Evolutionary conservation across 1,140 invertebrate genomes (phyloP).

Genomic region (Drosophila asahinai): DNA sequence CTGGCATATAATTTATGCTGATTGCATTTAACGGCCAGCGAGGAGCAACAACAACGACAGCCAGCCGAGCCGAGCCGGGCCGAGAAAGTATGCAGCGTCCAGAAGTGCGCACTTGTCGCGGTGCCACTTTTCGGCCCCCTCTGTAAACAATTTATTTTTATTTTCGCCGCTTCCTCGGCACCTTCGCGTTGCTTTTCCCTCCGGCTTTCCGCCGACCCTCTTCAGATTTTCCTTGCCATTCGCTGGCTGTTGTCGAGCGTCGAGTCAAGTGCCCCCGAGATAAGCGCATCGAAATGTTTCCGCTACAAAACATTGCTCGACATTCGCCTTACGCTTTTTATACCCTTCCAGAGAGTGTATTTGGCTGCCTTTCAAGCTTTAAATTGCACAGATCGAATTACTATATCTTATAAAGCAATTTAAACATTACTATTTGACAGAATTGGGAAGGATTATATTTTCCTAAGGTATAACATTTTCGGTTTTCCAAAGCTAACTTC

Average conservation of each 20-base stretch:
- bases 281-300: slow-evolving; percentile 75
- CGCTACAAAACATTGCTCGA: slow-evolving; percentile 51
- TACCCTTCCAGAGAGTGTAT: neutral
- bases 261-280: slow-evolving; percentile 72
- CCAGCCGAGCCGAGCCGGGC: slow-evolving; percentile 10
- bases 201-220: neutral
- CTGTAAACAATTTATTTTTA: slow-evolving; percentile 72
- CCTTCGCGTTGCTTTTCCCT: slow-evolving; percentile 24
- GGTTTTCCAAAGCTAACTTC: neutral
- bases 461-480: neutral
- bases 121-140: slow-evolving; percentile 35
- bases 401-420: neutral
- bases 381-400: neutral
- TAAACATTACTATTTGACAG: neutral
- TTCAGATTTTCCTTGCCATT: slow-evolving; percentile 22
- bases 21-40: slow-evolving; percentile 77
- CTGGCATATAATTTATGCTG: slow-evolving; percentile 80
- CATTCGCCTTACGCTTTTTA: slow-evolving; percentile 7
- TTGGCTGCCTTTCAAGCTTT: neutral
- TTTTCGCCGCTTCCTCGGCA: slow-evolving; percentile 53
- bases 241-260: slow-evolving; percentile 41
- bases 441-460: neutral
- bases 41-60: slow-evolving; percentile 17
- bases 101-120: slow-evolving; percentile 71
- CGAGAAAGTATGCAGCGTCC: slow-evolving; percentile 56